Evolutionary conservation across 2,113 vertebrate genomes (phyloP).

Genomic region (Calypte anna): DNA sequence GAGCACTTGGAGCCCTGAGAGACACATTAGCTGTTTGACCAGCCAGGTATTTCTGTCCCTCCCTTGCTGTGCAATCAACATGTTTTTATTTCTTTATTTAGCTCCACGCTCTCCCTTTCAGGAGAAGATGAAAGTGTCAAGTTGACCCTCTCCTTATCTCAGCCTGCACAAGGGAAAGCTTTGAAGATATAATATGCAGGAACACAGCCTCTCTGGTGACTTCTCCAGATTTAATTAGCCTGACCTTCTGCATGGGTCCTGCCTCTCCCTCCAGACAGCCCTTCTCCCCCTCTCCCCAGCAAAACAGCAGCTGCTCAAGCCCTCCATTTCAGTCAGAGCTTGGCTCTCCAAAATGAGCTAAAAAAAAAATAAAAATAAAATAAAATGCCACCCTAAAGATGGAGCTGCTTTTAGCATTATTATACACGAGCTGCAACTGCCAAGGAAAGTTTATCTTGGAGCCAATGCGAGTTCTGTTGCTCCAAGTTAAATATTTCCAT

Average conservation of each 20-base stretch:
- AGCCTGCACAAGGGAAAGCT: conserved; percentile 54
- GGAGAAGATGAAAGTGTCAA: conserved; percentile 65
- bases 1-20: background rate
- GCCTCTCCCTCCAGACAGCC: conserved; percentile 21
- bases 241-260: conserved; percentile 69
- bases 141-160: conserved; percentile 71
- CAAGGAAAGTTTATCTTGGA: conserved; percentile 81
- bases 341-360: conserved; percentile 72
- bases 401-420: conserved; percentile 78
- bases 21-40: conserved; percentile 25
- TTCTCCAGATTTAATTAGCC: conserved; percentile 80
- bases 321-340: conserved; percentile 62
- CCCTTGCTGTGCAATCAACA: conserved; percentile 5
- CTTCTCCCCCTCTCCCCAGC: conserved; percentile 36
- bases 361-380: background rate
- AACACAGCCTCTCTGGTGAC: conserved; percentile 72
- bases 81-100: conserved; percentile 54
- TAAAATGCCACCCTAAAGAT: conserved; percentile 51
- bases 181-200: conserved; percentile 72
- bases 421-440: conserved; percentile 72
- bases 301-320: conserved; percentile 71
- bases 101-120: conserved; percentile 55
- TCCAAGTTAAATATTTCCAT: conserved; percentile 84
- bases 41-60: conserved; percentile 21
- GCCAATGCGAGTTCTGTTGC: conserved; percentile 64